Evolutionary conservation across 2,888 invertebrate genomes (phyloP).

Genomic region (Scotopteryx bipunctaria): DNA sequence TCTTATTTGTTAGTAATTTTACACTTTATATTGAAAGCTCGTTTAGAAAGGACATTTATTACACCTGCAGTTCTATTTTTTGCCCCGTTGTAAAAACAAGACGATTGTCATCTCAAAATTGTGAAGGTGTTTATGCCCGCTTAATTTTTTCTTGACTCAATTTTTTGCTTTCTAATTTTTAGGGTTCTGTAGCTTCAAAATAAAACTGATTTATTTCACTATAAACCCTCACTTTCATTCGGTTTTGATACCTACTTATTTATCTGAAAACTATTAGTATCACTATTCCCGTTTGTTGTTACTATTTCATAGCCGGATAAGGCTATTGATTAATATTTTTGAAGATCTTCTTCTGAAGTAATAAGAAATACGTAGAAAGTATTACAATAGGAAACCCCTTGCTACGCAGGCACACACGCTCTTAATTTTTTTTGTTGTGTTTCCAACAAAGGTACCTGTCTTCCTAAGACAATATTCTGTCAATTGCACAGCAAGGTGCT

Average conservation of each 20-base stretch:
- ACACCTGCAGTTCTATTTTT: constrained; percentile 66
- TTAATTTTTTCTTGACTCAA: constrained; percentile 47
- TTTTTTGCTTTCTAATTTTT: constrained; percentile 35
- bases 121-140: constrained; percentile 57
- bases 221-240: no score
- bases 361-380: not conserved
- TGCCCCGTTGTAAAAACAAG: constrained; percentile 65
- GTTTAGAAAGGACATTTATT: constrained; percentile 53
- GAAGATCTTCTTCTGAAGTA: no score
- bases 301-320: no score
- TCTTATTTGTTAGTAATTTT: constrained; percentile 58
- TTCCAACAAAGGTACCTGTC: constrained; percentile 66
- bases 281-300: no score
- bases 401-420: not conserved
- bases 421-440: constrained; percentile 39
- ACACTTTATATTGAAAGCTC: constrained; percentile 52
- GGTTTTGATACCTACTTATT: no score
- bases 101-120: constrained; percentile 57
- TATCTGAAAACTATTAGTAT: no score
- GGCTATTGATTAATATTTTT: no score
- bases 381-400: not conserved
- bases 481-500: constrained; percentile 73
- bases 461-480: constrained; percentile 69
- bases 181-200: constrained; percentile 29
- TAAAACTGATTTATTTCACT: no score